Evolutionary conservation across 2,797 vertebrate genomes (phyloP), one percentile per base, ranked within the genome.

Genomic region (Meriones psammophilus): DNA sequence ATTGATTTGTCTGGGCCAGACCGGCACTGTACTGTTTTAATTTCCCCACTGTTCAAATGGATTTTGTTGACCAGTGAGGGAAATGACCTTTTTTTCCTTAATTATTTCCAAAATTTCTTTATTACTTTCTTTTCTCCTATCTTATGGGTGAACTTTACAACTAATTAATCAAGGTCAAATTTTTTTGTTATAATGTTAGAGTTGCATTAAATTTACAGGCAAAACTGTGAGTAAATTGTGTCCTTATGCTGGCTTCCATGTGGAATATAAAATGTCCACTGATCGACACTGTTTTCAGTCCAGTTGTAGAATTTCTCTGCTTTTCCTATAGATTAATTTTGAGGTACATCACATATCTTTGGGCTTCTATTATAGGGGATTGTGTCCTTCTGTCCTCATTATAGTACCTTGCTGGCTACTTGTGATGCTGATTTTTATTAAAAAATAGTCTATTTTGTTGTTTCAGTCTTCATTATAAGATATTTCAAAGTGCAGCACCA

Each of bases 71-170:
- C 56, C n/a, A 78, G 30, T 58, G 60, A 93, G 73, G 46, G 26
- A 92, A 92, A 86, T 78, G 76, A 66, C 56, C 30, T 94, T 60
- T 88, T 88, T 20, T 7, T 62, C 74, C n/a, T 83, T 58, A 80
- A 30, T 87, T 81, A 54, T 95, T 97, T 88, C 22, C 68, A 89
- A 79, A 94, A 60, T 78, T 62, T 76, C 46, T 39, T 80, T n/a
- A n/a, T 80, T 92, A 79, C 24, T 89, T 93, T 94, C 79, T 78
- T 92, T 62, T 56, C 8, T 96, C 89, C 84, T 89, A 69, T 84
- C 89, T 88, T 80, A 68, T 78, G 83, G 56, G 18, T 64, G n/a
- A 94, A 91, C 15, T 76, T 96, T 79, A n/a, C 46, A 94, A 89
- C 3, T 83, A 88, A 91, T 68, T 89, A 83, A 69, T 93, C 56